These are phyloP conservation scores for Lagopus leucura DNA, from an alignment of 2,113 vertebrate species.

Conservation along the genomic window DNA sequence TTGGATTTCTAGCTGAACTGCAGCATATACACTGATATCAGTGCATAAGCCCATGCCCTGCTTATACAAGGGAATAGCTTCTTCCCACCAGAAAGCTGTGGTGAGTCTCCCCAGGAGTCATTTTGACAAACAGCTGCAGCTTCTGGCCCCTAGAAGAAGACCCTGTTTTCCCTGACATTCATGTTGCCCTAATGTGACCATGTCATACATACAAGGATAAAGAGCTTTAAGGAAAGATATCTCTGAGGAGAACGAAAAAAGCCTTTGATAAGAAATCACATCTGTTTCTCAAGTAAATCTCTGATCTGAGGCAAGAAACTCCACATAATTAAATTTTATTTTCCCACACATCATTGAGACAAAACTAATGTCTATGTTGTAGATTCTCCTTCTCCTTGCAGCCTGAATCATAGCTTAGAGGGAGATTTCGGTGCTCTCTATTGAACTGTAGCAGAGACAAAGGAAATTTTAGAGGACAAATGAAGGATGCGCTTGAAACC, in stretches of 20 bases:
- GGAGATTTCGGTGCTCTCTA: not conserved
- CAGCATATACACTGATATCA: not conserved
- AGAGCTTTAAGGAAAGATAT: not conserved
- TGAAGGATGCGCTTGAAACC: slow-evolving; percentile 6
- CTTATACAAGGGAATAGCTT: not conserved
- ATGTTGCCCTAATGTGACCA: not conserved
- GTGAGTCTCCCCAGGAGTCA: no score
- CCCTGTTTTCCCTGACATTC: not conserved
- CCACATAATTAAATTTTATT: not conserved
- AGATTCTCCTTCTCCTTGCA: not conserved
- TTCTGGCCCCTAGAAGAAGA: no score
- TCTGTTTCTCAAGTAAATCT: slow-evolving; percentile 20
- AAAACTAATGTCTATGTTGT: not conserved
- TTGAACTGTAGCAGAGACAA: slow-evolving; percentile 29
- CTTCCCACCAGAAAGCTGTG: not conserved
- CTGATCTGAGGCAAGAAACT: not conserved
- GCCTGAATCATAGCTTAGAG: not conserved
- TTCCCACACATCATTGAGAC: not conserved
- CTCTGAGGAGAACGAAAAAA: not conserved
- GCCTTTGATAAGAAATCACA: slow-evolving; percentile 13
- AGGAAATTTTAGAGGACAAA: slow-evolving; percentile 38
- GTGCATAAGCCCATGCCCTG: not conserved
- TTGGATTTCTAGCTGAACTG: not conserved
- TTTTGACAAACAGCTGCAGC: not conserved
- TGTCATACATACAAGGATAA: not conserved